Conservation (phyloP, 2,888 invertebrate genomes). For the Ischnura elegans region DNA sequence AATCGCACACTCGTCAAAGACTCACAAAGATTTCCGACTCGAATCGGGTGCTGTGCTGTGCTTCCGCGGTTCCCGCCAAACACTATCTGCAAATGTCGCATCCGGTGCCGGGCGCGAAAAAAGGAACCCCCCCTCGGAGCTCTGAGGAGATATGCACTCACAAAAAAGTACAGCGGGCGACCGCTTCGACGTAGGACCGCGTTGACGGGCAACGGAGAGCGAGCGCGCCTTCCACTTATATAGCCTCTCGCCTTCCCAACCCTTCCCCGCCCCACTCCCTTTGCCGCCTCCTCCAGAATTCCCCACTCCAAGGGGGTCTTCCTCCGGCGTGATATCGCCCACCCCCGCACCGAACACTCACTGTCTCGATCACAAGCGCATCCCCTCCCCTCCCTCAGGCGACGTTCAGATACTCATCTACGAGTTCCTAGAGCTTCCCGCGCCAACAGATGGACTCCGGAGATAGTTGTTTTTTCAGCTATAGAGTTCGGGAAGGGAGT, state of each 20-base stretch:
- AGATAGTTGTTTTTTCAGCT: too few species aligned
- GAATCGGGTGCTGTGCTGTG: not conserved
- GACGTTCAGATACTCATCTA: too few species aligned
- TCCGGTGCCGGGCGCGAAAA: not conserved
- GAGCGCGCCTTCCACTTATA: not conserved
- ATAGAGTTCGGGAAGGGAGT: too few species aligned
- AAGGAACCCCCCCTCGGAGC: not conserved
- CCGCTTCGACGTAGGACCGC: not conserved
- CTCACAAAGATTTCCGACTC: not conserved
- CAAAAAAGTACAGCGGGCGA: not conserved
- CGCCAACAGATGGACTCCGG: too few species aligned
- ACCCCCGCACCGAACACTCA: not conserved
- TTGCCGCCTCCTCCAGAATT: not conserved
- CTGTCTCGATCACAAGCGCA: not conserved
- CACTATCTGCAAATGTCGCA: not conserved
- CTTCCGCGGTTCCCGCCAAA: constrained; percentile 17
- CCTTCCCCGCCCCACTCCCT: not conserved
- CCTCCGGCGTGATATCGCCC: not conserved
- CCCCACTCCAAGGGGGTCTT: not conserved
- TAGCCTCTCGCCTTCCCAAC: not conserved
- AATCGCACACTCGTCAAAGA: not conserved
- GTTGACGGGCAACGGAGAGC: not conserved
- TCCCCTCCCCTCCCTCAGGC: not conserved
- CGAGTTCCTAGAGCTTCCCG: too few species aligned
- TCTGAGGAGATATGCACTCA: not conserved